Evolutionary conservation across 1,140 invertebrate species (phyloP), one percentile per base, ranked within the genome.

Genomic region (Cylas formicarius): DNA sequence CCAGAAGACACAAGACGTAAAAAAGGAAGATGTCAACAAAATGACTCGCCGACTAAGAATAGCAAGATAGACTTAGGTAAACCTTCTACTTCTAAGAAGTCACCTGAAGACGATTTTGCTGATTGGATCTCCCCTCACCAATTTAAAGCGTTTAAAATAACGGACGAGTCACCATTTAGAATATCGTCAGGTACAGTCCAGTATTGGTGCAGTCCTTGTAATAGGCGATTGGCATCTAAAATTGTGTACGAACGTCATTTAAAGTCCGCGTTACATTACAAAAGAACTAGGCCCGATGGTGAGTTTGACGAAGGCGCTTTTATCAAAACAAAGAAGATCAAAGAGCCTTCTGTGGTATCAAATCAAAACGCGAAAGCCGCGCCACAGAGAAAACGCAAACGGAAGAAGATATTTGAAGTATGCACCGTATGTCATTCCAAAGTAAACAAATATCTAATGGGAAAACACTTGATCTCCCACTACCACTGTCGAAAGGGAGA

Each of bases 391-490:
- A 72, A 69, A 45, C 67, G 75, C 13, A 73, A 68, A 34, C 67
- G 80, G 41, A 74, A 74, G 44, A 72, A 75, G 44, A 68, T 72
- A 35, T 73, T 71, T 33, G 64, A 77, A 4, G 70, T 69, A 40
- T 87, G 84, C 58, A 72, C 76, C 28, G 80, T 83, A 38, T 89
- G 84, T 48, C 73, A 73, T 19, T 76, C 77, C 10, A 73, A 75
- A 50, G 80, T 87, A 17, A 72, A 72, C 37, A 70, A 72, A 2
- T 70, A 80, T 44, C 66, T 84, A 49, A 79, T 88, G 67, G 84
- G 86, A 38, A 87, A 87, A 61, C 86, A 89, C 67, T 69, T 89
- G 37, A 84, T 89, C 40, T 88, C 84, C 19, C 82, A 83, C 64
- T 89, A 82, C 65, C 86, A 88, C 61, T 86, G 80, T 56, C 72